A percentile compares a stretch with the other conserved stretches of the same genome.
These are phyloP conservation scores for Fissipunctia ypsillon DNA, from an alignment of 2,888 invertebrate species.

Conservation along the genomic window DNA sequence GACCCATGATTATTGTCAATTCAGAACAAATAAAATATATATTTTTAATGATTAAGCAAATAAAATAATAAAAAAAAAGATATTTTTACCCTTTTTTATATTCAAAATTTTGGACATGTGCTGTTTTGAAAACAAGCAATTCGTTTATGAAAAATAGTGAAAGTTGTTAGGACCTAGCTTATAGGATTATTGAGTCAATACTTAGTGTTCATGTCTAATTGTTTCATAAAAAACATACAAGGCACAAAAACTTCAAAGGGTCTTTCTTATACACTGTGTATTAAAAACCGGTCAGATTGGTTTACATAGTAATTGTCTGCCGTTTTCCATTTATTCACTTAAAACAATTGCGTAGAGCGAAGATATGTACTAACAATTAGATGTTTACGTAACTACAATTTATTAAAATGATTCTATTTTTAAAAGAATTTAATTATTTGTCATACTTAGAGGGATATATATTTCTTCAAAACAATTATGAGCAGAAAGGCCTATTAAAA, in stretches of 20 bases:
- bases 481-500: background rate
- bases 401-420: background rate
- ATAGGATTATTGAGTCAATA: background rate
- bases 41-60: no score
- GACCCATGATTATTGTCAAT: no score
- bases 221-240: background rate
- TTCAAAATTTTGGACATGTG: no score
- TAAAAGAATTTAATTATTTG: no score
- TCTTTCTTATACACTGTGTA: background rate
- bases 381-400: background rate
- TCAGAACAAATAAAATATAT: no score
- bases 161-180: background rate
- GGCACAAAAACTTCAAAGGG: background rate
- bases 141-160: background rate
- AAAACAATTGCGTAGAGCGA: background rate
- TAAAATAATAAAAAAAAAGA: no score
- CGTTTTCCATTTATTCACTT: background rate
- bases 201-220: background rate
- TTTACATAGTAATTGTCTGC: background rate
- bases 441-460: no score
- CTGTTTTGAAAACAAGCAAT: no score
- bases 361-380: background rate
- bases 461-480: constrained; percentile 20
- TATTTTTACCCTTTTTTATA: no score
- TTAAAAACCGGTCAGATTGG: background rate